Evolutionary conservation across 92 coral and sea anemone species (phyloP).

Genomic region (Paragorgia papillata): DNA sequence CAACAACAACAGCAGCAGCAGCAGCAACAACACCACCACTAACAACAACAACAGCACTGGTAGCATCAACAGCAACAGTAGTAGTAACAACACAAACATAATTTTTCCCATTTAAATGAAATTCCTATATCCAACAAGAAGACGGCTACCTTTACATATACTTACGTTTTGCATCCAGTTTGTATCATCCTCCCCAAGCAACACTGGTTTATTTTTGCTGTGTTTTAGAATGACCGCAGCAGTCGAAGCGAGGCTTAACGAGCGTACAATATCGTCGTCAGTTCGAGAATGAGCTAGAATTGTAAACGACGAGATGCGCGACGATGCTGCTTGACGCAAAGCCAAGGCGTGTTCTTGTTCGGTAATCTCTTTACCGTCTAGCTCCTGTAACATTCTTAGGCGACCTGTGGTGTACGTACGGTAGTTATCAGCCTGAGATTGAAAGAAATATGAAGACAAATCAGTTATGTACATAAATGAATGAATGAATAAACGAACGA

Average conservation of each 20-base stretch:
- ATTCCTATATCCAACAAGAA: no score
- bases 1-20: no score
- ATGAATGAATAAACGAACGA: no score
- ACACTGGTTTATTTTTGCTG: slow-evolving; percentile 76
- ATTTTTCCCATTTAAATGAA: no score
- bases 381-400: slow-evolving; percentile 71
- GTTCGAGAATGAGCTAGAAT: slow-evolving; percentile 94
- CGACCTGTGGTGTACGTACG: slow-evolving; percentile 89
- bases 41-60: no score
- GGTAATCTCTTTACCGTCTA: slow-evolving; percentile 71
- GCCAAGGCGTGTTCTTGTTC: slow-evolving; percentile 83
- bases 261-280: slow-evolving; percentile 75
- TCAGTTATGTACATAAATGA: no score
- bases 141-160: slow-evolving; percentile 30
- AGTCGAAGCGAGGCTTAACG: slow-evolving; percentile 81
- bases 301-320: slow-evolving; percentile 87
- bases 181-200: slow-evolving; percentile 80
- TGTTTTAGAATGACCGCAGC: slow-evolving; percentile 70
- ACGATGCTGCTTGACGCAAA: slow-evolving; percentile 89
- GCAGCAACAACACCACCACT: no score
- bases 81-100: no score
- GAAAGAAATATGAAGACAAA: background rate
- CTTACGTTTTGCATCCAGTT: slow-evolving; percentile 84
- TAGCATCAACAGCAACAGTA: no score
- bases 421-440: slow-evolving; percentile 68